Evolutionary conservation across 35 echinoderm and acorn worm genomes (phyloP).

Genomic region (Chiridota heheva): DNA sequence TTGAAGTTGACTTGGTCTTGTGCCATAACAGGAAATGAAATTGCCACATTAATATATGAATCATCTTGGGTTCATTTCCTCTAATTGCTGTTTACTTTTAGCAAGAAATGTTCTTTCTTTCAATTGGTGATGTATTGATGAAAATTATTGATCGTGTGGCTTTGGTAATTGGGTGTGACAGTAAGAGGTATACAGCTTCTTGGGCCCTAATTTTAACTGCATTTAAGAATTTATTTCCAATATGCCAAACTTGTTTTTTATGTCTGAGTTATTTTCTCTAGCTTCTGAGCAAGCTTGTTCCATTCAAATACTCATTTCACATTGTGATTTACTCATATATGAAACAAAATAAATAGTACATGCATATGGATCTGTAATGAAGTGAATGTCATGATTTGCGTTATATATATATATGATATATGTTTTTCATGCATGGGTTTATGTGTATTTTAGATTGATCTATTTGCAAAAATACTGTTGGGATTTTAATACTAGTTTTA

Average conservation of each 20-base stretch:
- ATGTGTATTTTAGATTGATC: slow-evolving; percentile 45
- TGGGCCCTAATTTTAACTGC: slow-evolving; percentile 28
- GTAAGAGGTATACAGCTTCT: slow-evolving; percentile 20
- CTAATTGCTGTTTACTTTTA: slow-evolving; percentile 21
- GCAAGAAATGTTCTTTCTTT: slow-evolving; percentile 48
- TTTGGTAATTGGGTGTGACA: slow-evolving; percentile 19
- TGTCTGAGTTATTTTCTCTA: neutral
- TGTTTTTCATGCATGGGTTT: slow-evolving; percentile 47
- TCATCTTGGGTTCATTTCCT: slow-evolving; percentile 18
- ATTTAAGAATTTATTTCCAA: slow-evolving; percentile 26
- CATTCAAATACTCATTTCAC: neutral
- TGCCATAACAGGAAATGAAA: slow-evolving; percentile 21
- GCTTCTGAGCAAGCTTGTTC: slow-evolving; percentile 11
- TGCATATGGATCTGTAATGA: slow-evolving; percentile 13
- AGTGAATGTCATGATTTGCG: slow-evolving; percentile 53
- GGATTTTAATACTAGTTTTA: slow-evolving; percentile 14
- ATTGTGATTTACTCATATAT: slow-evolving; percentile 10
- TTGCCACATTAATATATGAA: slow-evolving; percentile 25
- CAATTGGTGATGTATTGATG: neutral
- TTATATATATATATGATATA: slow-evolving; percentile 25
- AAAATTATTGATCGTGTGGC: slow-evolving; percentile 5
- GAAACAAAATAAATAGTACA: neutral
- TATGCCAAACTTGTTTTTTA: slow-evolving; percentile 12
- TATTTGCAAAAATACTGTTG: slow-evolving; percentile 50
- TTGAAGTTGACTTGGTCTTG: slow-evolving; percentile 17